Evolutionary conservation across 2,888 invertebrate species (phyloP), one percentile per base, ranked within the genome.

Genomic region (Macaria liturata): DNA sequence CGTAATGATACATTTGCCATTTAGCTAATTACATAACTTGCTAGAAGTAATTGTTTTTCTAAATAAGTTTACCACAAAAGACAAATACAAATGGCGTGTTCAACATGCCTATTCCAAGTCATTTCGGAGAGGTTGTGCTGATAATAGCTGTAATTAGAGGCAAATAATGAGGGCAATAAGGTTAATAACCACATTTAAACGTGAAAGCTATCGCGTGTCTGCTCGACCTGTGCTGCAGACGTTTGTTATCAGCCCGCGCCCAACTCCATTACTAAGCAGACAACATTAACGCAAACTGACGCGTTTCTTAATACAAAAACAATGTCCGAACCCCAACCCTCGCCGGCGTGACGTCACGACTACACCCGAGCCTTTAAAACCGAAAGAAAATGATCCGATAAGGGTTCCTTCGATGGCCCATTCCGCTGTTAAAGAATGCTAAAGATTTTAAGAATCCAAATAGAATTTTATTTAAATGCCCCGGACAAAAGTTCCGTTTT

Each of bases 331-430:
- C 46, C 46, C 49, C 44, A 54, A 48, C 57, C 42, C 49, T 57
- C 54, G 20, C 20, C 20, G 32, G 49, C 53, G 61, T 63, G 61
- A 59, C 66, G 49, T 56, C 60, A 63, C 62, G 67, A 65, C 59
- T 64, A 66, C 58, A 68, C 59, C 67, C 65, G 65, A 61, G 62
- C 67, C 63, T 71, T 71, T 65, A 66, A 72, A 78, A 74, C 71
- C 75, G 76, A 72, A 74, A 75, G 70, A 78, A 81, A 80, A 77
- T 74, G 71, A 78, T 66, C 71, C 78, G 76, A 79, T 83, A 81
- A 80, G 70, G 73, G 73, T 70, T 71, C 74, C 69, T 71, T 76
- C 71, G 71, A 80, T 77, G 71, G 78, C 65, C 76, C 66, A 78
- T 80, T 78, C 75, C 72, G 62, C 72, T 70, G 70, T 75, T 69